These are phyloP conservation scores for Polyommatus iphigenia DNA, from an alignment of 2,888 invertebrate genomes.

Conservation along the genomic window DNA sequence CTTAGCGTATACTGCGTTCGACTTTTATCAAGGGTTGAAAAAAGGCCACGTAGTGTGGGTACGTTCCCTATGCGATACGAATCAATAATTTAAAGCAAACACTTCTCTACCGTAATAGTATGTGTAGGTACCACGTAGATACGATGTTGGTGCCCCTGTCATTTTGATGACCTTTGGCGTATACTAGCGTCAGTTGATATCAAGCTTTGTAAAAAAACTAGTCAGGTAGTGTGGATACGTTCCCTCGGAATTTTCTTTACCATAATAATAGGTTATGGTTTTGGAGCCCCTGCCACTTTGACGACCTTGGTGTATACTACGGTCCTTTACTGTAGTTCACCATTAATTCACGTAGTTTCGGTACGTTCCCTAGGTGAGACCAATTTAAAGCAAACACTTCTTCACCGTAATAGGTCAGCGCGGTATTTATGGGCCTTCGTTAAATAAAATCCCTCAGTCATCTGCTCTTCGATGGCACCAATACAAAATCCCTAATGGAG, in stretches of 20 bases:
- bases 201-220: no score
- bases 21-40: no score
- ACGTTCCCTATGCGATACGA: background rate
- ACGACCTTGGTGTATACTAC: no score
- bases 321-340: no score
- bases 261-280: no score
- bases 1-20: no score
- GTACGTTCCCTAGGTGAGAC: background rate
- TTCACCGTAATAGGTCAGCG: background rate
- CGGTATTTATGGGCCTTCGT: conserved; percentile 24
- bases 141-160: no score
- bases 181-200: no score
- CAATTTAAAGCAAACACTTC: background rate
- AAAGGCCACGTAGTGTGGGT: background rate
- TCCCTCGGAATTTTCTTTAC: background rate
- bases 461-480: conserved; percentile 32
- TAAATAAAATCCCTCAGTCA: conserved; percentile 26
- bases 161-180: no score
- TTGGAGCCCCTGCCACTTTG: no score
- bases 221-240: background rate
- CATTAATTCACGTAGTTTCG: background rate
- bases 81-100: background rate
- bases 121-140: no score
- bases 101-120: background rate
- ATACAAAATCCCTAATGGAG: conserved; percentile 35